A percentile compares a stretch with the other conserved stretches of the same genome.
Conservation (phyloP, 2,888 invertebrate species). For the Drosophila seclusa region DNA sequence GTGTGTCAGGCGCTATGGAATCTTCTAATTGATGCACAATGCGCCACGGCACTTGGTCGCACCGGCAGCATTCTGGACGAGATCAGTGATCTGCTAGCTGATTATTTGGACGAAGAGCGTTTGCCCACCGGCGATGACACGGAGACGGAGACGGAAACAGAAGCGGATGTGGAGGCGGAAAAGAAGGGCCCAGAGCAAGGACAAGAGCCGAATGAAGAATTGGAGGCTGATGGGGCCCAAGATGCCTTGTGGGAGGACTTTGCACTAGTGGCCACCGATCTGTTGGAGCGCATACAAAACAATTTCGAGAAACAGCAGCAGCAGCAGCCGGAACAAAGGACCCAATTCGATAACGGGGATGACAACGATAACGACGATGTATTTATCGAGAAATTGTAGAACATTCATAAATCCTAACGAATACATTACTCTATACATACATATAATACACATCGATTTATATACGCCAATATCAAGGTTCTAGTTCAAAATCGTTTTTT, state of each 20-base stretch:
- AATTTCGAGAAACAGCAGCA: conserved; percentile 70
- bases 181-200: background rate
- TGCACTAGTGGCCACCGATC: conserved; percentile 90
- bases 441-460: background rate
- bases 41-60: conserved; percentile 50
- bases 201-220: conserved; percentile 12
- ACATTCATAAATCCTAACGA: conserved; percentile 15
- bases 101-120: conserved; percentile 87
- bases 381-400: conserved; percentile 80
- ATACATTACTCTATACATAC: conserved; percentile 17
- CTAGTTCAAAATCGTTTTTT: background rate
- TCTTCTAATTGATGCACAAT: conserved; percentile 86
- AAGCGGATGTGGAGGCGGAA: background rate
- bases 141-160: conserved; percentile 22
- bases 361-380: conserved; percentile 74
- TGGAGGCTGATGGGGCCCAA: conserved; percentile 36
- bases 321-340: conserved; percentile 12
- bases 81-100: conserved; percentile 86
- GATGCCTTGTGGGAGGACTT: conserved; percentile 89
- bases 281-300: conserved; percentile 87
- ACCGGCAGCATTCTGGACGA: conserved; percentile 86
- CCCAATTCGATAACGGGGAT: conserved; percentile 49
- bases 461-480: background rate
- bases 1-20: conserved; percentile 92
- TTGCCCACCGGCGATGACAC: conserved; percentile 65